Conservation (phyloP, 2,797 vertebrate genomes). For the Pelodytes ibericus region DNA sequence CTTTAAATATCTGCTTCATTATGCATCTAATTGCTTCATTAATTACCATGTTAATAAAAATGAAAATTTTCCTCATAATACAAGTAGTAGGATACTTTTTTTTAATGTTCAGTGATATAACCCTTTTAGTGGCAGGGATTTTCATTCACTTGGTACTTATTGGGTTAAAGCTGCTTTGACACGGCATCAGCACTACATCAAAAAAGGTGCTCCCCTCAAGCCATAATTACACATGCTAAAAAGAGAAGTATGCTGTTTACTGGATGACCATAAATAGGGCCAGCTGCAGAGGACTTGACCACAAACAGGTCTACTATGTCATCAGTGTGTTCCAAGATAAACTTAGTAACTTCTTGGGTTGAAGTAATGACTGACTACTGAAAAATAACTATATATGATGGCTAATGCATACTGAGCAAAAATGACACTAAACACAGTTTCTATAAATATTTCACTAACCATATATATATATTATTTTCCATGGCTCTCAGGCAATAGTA, state of each 20-base stretch:
- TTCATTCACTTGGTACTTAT: not conserved
- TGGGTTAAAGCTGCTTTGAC: not conserved
- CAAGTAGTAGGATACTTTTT: not conserved
- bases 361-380: not conserved
- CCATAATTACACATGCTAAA: not conserved
- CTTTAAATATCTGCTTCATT: not conserved
- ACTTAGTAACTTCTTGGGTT: not conserved
- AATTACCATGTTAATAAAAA: not conserved
- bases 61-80: not conserved
- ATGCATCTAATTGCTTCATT: not conserved
- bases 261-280: not conserved
- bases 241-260: not conserved
- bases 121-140: not conserved
- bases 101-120: not conserved
- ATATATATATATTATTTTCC: not conserved
- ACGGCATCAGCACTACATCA: not conserved
- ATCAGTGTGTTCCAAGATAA: not conserved
- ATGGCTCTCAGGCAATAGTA: not conserved
- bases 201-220: not conserved
- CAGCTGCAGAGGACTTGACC: not conserved
- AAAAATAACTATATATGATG: not conserved
- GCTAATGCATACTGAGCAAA: not conserved
- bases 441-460: not conserved
- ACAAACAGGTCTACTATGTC: not conserved
- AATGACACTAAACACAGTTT: not conserved